These are phyloP conservation scores for Buceros bicornis DNA, from an alignment of 2,797 vertebrate species.

Conservation along the genomic window DNA sequence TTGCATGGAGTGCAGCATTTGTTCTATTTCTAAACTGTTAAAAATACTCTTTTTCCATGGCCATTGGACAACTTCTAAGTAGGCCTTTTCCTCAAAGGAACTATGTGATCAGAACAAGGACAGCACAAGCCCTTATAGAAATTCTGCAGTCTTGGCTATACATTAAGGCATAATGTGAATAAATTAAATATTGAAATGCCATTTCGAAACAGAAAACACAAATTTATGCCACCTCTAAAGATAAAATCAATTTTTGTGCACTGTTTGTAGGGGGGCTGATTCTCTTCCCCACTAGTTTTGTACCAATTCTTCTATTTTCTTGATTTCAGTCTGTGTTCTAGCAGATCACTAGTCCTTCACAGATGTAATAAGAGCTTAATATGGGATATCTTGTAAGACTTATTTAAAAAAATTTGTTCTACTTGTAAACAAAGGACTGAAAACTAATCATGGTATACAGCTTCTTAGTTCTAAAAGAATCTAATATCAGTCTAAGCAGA, in stretches of 20 bases:
- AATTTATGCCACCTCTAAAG: neutral
- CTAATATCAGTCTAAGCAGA: neutral
- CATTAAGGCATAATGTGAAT: neutral
- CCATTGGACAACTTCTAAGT: neutral
- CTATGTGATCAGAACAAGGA: neutral
- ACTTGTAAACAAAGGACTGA: neutral
- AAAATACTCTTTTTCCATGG: conserved; percentile 19
- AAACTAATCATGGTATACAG: neutral
- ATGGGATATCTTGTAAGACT: neutral
- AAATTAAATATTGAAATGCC: neutral
- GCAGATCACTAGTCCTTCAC: neutral
- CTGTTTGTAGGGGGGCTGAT: neutral
- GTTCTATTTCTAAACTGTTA: conserved; percentile 56
- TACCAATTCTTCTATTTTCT: neutral
- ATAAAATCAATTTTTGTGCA: neutral
- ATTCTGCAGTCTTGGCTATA: neutral
- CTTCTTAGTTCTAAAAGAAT: neutral
- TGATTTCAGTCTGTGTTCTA: neutral
- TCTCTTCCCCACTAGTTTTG: neutral
- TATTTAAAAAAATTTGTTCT: neutral
- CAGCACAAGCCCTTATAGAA: conserved; percentile 5
- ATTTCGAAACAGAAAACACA: conserved; percentile 13
- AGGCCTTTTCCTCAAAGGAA: conserved; percentile 29
- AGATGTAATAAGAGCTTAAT: neutral
- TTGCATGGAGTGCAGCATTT: conserved; percentile 2